Conservation (phyloP, 2,797 vertebrate genomes). For the Serranus cabrilla region DNA sequence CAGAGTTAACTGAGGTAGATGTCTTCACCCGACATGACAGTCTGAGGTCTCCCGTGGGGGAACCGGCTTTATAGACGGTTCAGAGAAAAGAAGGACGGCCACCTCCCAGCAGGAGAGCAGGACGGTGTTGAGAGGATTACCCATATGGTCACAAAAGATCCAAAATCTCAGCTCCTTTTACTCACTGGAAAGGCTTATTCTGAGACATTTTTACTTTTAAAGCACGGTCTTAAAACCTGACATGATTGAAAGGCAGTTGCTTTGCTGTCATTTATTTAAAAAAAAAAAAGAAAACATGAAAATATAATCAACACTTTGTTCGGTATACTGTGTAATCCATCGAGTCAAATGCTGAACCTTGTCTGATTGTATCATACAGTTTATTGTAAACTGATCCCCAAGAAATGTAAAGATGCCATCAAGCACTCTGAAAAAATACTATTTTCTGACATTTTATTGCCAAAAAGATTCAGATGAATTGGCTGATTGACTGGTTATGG, state of each 20-base stretch:
- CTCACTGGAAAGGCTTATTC: constrained; percentile 26
- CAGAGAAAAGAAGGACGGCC: constrained; percentile 1
- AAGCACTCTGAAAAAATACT: too few relatives aligned
- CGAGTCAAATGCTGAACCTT: not conserved
- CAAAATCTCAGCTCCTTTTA: constrained; percentile 41
- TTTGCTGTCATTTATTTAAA: not conserved
- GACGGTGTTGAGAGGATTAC: constrained; percentile 71
- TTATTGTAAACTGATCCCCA: too few relatives aligned
- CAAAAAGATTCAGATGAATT: not conserved
- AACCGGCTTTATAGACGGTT: not conserved
- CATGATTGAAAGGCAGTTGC: not conserved
- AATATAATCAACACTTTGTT: not conserved
- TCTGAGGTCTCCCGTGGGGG: not conserved
- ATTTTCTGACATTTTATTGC: not conserved
- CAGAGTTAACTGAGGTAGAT: constrained; percentile 21
- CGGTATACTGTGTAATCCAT: not conserved
- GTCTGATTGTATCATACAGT: too few relatives aligned
- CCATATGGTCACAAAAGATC: constrained; percentile 54
- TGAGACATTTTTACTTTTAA: constrained; percentile 24
- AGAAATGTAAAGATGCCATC: too few relatives aligned
- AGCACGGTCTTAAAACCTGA: not conserved
- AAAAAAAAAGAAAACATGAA: not conserved
- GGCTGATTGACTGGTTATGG: not conserved
- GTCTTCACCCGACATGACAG: not conserved
- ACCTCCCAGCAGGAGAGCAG: constrained; percentile 26